These are phyloP conservation scores for Tenthredo notha DNA, from an alignment of 2,888 invertebrate species.

Conservation along the genomic window DNA sequence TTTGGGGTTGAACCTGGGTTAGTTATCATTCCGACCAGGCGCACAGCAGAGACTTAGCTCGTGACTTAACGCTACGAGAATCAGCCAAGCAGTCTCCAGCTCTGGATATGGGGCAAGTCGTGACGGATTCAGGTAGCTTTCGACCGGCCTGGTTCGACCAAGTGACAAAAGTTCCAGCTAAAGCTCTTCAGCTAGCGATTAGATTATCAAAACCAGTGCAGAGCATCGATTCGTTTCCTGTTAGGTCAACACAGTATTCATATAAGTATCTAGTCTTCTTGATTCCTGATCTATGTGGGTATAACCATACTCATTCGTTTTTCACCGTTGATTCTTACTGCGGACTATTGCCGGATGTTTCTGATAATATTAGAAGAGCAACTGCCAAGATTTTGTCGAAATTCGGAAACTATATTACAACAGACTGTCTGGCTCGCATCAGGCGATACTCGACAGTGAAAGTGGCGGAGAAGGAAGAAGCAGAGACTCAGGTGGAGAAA, in stretches of 20 bases:
- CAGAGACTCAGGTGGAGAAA: conserved; percentile 42
- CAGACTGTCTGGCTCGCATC: neutral
- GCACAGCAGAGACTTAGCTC: conserved; percentile 56
- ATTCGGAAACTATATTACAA: neutral
- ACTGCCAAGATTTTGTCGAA: neutral
- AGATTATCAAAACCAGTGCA: conserved; percentile 11
- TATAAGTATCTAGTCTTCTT: neutral
- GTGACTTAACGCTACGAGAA: conserved; percentile 61
- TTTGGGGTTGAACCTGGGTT: conserved; percentile 50
- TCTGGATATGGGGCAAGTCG: conserved; percentile 48
- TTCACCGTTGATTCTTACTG: neutral
- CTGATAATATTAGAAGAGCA: neutral
- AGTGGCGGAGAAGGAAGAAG: neutral
- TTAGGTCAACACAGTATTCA: neutral
- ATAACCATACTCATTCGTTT: neutral
- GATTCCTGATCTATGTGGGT: neutral
- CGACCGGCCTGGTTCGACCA: neutral
- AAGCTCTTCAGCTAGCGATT: conserved; percentile 40
- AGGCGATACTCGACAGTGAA: conserved; percentile 1
- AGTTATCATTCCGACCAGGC: conserved; percentile 66
- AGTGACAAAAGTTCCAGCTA: conserved; percentile 39
- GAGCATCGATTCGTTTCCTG: neutral
- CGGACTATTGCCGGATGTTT: neutral
- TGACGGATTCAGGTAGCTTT: conserved; percentile 49
- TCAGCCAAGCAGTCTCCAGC: conserved; percentile 44